A percentile compares a stretch with the other conserved stretches of the same genome.
These are phyloP conservation scores for Tenthredo mesomela DNA, from an alignment of 2,888 invertebrate genomes.

Conservation along the genomic window DNA sequence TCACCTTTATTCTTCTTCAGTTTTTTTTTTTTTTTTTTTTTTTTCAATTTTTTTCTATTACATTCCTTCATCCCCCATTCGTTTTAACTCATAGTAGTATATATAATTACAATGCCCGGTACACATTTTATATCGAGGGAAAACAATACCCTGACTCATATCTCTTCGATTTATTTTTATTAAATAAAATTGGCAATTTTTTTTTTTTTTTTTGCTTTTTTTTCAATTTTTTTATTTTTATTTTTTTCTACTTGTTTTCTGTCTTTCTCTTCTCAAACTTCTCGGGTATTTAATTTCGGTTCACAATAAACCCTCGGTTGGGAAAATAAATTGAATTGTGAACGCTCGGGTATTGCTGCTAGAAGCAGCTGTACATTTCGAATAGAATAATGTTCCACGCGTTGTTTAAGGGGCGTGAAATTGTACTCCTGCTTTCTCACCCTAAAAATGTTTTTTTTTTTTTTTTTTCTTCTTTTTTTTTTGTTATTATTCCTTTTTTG, in stretches of 20 bases:
- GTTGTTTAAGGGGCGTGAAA: constrained; percentile 47
- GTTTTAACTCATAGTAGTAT: background rate
- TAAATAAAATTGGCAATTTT: background rate
- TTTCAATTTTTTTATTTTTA: too few relatives aligned
- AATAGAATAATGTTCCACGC: constrained; percentile 33
- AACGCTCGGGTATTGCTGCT: constrained; percentile 9
- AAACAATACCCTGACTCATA: background rate
- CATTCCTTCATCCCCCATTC: background rate
- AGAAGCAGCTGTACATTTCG: constrained; percentile 42
- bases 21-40: background rate
- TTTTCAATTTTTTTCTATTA: background rate
- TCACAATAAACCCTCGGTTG: background rate
- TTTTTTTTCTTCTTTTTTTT: constrained; percentile 3
- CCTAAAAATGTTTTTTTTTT: background rate
- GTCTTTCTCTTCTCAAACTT: background rate
- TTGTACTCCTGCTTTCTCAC: constrained; percentile 19
- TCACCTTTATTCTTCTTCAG: background rate
- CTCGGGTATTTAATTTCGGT: constrained; percentile 6
- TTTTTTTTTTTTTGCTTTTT: too few relatives aligned
- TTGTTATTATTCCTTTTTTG: constrained; percentile 9
- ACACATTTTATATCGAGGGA: background rate
- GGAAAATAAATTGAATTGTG: constrained; percentile 35
- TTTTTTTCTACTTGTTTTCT: background rate
- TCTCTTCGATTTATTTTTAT: background rate
- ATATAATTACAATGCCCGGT: background rate